Evolutionary conservation across 2,888 invertebrate genomes (phyloP).

Genomic region (Peribatodes rhomboidaria): DNA sequence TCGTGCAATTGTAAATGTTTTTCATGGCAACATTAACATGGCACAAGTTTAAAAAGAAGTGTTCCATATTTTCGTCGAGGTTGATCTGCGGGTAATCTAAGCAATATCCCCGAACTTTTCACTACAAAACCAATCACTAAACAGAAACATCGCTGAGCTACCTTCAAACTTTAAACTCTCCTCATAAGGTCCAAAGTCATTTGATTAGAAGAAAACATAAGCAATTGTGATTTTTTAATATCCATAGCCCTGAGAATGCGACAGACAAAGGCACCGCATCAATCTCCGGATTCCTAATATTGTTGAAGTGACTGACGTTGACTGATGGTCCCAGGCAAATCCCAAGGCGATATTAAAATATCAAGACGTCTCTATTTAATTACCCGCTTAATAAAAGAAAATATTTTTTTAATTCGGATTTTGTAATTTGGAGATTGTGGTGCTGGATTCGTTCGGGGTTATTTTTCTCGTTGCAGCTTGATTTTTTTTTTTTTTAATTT

Average conservation of each 20-base stretch:
- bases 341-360: conserved; percentile 49
- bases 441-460: neutral
- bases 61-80: too few relatives aligned
- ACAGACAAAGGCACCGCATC: conserved; percentile 52
- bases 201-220: conserved; percentile 29
- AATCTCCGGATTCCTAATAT: conserved; percentile 50
- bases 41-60: too few relatives aligned
- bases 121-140: neutral
- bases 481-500: neutral
- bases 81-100: too few relatives aligned
- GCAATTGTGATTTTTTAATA: conserved; percentile 49
- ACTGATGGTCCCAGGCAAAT: conserved; percentile 46
- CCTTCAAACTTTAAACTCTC: neutral
- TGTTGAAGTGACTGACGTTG: conserved; percentile 50
- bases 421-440: conserved; percentile 1
- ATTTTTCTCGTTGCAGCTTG: neutral
- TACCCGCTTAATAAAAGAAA: conserved; percentile 34
- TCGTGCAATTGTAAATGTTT: too few relatives aligned
- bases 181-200: conserved; percentile 1
- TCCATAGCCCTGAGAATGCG: conserved; percentile 43
- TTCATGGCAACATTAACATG: too few relatives aligned
- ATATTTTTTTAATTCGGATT: conserved; percentile 14
- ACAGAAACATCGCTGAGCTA: neutral
- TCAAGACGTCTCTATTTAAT: conserved; percentile 50
- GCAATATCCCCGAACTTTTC: neutral